Conservation (phyloP, 2,797 vertebrate genomes). For the Acanthornis magna region DNA sequence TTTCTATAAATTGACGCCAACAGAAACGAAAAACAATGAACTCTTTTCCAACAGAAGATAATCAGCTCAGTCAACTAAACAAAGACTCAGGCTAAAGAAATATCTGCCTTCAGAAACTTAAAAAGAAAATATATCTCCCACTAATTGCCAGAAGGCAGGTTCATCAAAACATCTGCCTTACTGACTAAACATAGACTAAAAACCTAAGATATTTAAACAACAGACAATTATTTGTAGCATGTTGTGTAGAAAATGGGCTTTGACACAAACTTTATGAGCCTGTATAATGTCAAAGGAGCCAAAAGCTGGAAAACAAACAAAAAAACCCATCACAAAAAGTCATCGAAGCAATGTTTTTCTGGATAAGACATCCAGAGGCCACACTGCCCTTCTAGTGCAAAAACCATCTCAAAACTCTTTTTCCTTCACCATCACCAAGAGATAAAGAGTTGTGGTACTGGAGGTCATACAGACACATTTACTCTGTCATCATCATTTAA, state of each 20-base stretch:
- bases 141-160: background rate
- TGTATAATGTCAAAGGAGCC: background rate
- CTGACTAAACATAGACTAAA: background rate
- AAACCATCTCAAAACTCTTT: background rate
- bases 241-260: background rate
- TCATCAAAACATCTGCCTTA: background rate
- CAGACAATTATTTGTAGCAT: background rate
- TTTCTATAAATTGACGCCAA: background rate
- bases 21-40: background rate
- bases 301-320: background rate
- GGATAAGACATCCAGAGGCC: background rate
- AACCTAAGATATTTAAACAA: background rate
- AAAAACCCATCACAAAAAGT: background rate
- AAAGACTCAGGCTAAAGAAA: background rate
- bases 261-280: background rate
- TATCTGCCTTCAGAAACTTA: background rate
- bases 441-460: background rate
- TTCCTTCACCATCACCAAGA: background rate
- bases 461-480: background rate
- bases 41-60: constrained; percentile 5
- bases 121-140: background rate
- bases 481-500: background rate
- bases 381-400: background rate
- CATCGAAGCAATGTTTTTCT: background rate
- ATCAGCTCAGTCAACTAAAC: background rate